A percentile compares a stretch with the other conserved stretches of the same genome.
These are phyloP conservation scores for Clostera curtula DNA, from an alignment of 2,888 invertebrate species.

Conservation along the genomic window DNA sequence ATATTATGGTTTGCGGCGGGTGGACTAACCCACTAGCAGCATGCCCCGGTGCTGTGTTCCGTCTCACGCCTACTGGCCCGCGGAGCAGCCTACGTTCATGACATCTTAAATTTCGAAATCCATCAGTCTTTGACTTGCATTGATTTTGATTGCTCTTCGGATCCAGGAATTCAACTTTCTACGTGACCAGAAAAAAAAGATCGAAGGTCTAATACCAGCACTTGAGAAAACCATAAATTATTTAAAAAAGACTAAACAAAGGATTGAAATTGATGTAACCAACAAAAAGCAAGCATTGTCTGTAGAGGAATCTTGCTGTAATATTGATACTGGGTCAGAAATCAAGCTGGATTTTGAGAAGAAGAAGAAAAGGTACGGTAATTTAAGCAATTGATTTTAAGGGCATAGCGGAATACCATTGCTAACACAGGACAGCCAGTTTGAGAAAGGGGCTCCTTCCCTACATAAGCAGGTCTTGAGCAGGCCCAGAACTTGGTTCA, in stretches of 20 bases:
- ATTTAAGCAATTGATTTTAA: no score
- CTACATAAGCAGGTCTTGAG: no score
- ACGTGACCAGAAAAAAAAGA: conserved; percentile 45
- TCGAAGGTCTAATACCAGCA: conserved; percentile 38
- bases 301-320: conserved; percentile 42
- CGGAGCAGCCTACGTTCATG: no score
- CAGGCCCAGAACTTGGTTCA: no score
- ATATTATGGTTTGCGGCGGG: no score
- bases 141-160: conserved; percentile 4
- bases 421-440: no score
- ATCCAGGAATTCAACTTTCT: conserved; percentile 53
- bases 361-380: conserved; percentile 37
- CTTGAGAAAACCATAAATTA: conserved; percentile 32
- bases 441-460: no score
- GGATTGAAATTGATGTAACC: conserved; percentile 40
- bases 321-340: conserved; percentile 17
- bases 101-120: no score
- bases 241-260: conserved; percentile 40
- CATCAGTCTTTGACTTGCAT: background rate
- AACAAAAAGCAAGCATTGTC: conserved; percentile 44
- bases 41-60: no score
- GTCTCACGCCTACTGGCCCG: no score
- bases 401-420: no score
- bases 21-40: no score
- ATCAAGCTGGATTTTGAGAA: conserved; percentile 20